Base-by-base conservation (phyloP, 2,888 invertebrate species). In the Chirona hameri region DNA sequence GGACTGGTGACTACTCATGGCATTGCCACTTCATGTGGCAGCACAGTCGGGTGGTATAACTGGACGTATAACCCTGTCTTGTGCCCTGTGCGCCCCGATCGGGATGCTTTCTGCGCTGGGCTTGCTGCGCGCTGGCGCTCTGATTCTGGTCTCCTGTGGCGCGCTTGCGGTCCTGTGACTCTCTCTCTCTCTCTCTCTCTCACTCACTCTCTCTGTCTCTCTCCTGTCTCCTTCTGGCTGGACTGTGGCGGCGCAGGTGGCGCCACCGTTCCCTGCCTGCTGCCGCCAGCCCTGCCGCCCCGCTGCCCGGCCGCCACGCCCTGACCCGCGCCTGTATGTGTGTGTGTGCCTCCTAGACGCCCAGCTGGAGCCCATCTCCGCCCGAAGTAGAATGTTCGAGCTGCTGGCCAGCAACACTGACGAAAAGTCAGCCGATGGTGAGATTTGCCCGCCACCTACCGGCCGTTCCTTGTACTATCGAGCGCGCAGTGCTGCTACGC, bases 401-500 rank as follows among this genome's bases (percentile, higher is more conserved):
- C 46, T 76, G 76, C 46, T 76, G 46, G 76, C 39, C 39, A 39
- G 24, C 39, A 76, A 3, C 76, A 46, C 46, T 46, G 76, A 52
- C 52, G 52, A 76, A 76, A 21, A 76, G 76, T 39, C 76, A 1
- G 76, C 39, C 24, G 76, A 76, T 39, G 76, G 76, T 76, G 76
- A 76, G 76, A 76, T n/a, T 18, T 76, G 0, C 18, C 46, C 39
- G 39, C 76, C 76, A 46, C 39, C 46, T 76, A 46, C 4, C 46
- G 76, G 46, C 18, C 14, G 31, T 14, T 18, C 15, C 27, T 29
- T 18, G 31, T 18, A 72, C 31, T 31, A 72, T 18, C 18, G 31
- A 31, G 72, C 3, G 15, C 31, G 31, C 29, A 18, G 52, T 12
- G 52, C 12, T 12, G 15, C 52, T 52, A 18, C 52, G 52, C 18